phyloP scores from a whole-genome alignment of 2,888 invertebrate genomes.

The Cephalotes varians region DNA sequence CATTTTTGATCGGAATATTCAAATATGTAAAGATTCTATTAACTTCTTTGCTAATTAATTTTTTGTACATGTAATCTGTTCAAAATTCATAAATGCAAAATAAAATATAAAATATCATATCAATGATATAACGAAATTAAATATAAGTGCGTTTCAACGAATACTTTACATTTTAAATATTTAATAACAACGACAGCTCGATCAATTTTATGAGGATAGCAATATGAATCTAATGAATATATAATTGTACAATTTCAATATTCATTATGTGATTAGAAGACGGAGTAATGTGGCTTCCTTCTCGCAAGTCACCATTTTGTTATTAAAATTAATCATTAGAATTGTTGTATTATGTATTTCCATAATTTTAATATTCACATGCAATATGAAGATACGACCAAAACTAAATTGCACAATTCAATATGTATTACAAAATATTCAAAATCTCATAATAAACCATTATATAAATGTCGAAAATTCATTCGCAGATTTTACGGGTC shows the following conservation, averaged over 20 bases:
- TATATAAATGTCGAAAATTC: neutral
- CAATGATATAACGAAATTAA: neutral
- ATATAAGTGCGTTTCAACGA: neutral
- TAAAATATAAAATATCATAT: neutral
- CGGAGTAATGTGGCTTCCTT: neutral
- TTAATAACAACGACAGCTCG: neutral
- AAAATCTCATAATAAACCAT: slow-evolving; percentile 9
- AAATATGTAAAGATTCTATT: neutral
- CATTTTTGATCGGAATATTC: slow-evolving; percentile 1
- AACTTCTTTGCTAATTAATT: neutral
- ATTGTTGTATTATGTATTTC: neutral
- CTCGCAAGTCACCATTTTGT: neutral
- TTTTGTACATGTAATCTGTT: neutral
- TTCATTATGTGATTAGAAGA: neutral
- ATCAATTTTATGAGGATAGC: neutral
- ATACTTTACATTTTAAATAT: neutral
- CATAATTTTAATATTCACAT: slow-evolving; percentile 10
- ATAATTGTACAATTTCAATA: neutral
- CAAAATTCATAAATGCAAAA: neutral
- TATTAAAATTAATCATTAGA: slow-evolving; percentile 5
- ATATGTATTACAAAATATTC: neutral
- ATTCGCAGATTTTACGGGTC: neutral
- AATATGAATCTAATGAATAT: neutral
- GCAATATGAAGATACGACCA: neutral
- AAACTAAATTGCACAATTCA: neutral